These are phyloP conservation scores for Spondyliosoma cantharus DNA, from an alignment of 2,797 vertebrate genomes.

Conservation along the genomic window DNA sequence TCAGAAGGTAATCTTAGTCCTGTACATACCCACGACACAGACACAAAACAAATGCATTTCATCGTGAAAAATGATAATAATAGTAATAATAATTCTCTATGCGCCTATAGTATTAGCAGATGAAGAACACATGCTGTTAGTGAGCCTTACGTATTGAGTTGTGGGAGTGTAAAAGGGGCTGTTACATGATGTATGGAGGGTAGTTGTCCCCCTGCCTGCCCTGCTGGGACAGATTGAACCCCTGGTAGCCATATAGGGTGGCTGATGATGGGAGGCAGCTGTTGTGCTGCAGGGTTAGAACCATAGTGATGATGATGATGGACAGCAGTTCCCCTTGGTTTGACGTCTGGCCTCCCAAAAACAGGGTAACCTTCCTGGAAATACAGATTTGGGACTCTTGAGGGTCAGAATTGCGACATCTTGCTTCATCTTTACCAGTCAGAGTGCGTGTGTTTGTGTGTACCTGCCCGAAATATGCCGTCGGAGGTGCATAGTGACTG, in stretches of 20 bases:
- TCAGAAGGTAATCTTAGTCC: slow-evolving; percentile 16
- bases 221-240: slow-evolving; percentile 54
- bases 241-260: slow-evolving; percentile 75
- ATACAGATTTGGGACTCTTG: slow-evolving; percentile 9
- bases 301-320: slow-evolving; percentile 89
- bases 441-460: background rate
- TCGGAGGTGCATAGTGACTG: slow-evolving; percentile 19
- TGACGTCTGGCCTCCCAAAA: slow-evolving; percentile 70
- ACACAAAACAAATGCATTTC: background rate
- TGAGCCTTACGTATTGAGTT: slow-evolving; percentile 74
- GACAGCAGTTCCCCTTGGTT: slow-evolving; percentile 73
- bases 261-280: slow-evolving; percentile 67
- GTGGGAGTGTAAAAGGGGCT: slow-evolving; percentile 65
- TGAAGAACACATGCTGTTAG: background rate
- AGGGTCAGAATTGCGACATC: background rate
- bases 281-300: slow-evolving; percentile 48
- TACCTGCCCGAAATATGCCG: slow-evolving; percentile 58
- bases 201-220: slow-evolving; percentile 67
- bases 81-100: background rate
- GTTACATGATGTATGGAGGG: slow-evolving; percentile 62
- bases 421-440: background rate
- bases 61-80: background rate
- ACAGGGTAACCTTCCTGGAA: slow-evolving; percentile 72
- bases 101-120: background rate
- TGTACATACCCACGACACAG: background rate